Conservation (phyloP, 1,140 invertebrate genomes). For the Aphaenogaster floridana region DNA sequence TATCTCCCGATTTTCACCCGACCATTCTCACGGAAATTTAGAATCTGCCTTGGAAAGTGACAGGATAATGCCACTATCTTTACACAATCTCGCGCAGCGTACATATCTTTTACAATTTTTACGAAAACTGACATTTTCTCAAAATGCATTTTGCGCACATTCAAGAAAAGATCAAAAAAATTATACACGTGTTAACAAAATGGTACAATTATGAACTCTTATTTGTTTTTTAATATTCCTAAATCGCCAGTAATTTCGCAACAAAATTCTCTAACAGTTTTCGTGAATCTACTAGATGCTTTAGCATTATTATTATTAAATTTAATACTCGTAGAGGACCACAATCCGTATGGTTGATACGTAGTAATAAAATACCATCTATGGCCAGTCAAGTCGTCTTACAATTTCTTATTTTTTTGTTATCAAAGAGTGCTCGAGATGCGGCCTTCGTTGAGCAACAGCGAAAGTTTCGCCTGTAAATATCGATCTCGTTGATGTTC, state of each 20-base stretch:
- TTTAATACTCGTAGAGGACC: no score
- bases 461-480: conserved; percentile 50
- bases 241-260: no score
- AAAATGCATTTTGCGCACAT: not conserved
- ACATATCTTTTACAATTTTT: not conserved
- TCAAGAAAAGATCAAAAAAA: not conserved
- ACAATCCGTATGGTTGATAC: no score
- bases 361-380: no score
- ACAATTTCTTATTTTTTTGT: not conserved
- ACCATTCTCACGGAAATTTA: conserved; percentile 35
- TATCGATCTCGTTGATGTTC: conserved; percentile 43
- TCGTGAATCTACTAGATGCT: no score
- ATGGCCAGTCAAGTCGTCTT: no score
- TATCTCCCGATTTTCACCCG: conserved; percentile 57
- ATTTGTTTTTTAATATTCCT: not conserved
- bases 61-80: conserved; percentile 14
- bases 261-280: no score
- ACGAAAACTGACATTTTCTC: not conserved
- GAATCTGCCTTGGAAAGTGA: conserved; percentile 40
- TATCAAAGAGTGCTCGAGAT: not conserved
- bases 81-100: not conserved
- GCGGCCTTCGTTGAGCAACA: not conserved
- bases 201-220: not conserved
- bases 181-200: not conserved
- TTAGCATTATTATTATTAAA: no score